Evolutionary conservation across 1,140 invertebrate species (phyloP).

Genomic region (Plutomurus gul): DNA sequence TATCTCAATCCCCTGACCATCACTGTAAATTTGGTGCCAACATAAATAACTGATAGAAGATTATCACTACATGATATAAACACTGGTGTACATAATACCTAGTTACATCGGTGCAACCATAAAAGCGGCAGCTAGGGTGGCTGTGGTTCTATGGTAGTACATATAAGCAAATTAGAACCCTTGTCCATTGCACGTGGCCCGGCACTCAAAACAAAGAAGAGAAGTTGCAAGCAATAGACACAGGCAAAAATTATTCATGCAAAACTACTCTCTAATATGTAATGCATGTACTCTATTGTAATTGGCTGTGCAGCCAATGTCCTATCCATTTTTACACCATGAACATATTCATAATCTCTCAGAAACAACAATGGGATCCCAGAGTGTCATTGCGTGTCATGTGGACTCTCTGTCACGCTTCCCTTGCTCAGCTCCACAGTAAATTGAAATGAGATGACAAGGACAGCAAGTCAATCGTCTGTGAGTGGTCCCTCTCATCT

Average conservation of each 20-base stretch:
- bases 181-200: background rate
- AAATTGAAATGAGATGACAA: background rate
- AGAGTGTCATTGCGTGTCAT: background rate
- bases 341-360: background rate
- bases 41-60: no score
- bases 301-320: background rate
- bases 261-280: background rate
- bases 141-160: no score
- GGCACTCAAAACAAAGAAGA: background rate
- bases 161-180: background rate
- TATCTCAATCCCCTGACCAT: no score
- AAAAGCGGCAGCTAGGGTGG: no score
- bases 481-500: background rate
- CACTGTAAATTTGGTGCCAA: no score
- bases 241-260: slow-evolving; percentile 5
- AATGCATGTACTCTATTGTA: background rate
- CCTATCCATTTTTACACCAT: no score
- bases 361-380: background rate
- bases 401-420: background rate
- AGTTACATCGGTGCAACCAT: no score
- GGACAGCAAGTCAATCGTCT: background rate
- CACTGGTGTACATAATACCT: no score
- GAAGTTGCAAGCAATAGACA: no score
- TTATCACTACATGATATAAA: no score
- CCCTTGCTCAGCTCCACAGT: background rate